Conservation (phyloP, 2,888 invertebrate genomes). For the Hemaris fuciformis region DNA sequence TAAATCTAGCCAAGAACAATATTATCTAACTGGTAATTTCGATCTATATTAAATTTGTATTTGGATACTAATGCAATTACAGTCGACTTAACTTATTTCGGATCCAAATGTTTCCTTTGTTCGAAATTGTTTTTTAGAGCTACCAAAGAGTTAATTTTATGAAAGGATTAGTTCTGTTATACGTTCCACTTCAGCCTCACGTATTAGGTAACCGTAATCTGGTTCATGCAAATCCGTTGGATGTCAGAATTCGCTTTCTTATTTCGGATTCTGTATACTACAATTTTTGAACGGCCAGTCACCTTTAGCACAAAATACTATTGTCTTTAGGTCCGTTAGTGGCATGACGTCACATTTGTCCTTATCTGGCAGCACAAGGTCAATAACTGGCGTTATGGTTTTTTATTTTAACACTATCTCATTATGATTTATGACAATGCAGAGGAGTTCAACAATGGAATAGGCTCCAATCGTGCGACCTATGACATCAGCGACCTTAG, state of each 20-base stretch:
- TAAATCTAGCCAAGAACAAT: not conserved
- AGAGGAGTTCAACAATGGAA: conserved; percentile 52
- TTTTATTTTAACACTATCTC: conserved; percentile 48
- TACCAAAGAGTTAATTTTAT: not conserved
- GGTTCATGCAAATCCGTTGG: conserved; percentile 5
- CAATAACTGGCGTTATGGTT: conserved; percentile 37
- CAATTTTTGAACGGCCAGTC: conserved; percentile 30
- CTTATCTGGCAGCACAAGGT: conserved; percentile 54
- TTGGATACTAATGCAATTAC: not conserved
- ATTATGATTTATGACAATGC: conserved; percentile 54
- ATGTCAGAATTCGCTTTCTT: conserved; percentile 11
- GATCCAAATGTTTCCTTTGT: not conserved
- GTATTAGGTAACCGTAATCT: not conserved
- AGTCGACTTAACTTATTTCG: not conserved
- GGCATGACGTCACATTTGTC: conserved; percentile 27
- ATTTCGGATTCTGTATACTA: conserved; percentile 20
- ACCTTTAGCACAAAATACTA: conserved; percentile 31
- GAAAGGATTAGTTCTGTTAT: not conserved
- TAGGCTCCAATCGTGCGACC: conserved; percentile 56
- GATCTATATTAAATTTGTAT: not conserved
- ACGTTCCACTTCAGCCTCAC: not conserved
- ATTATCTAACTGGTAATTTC: not conserved
- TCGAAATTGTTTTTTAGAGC: not conserved
- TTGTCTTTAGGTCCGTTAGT: conserved; percentile 21
- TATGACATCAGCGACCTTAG: conserved; percentile 66